These are phyloP conservation scores for Fopius arisanus DNA, from an alignment of 1,140 invertebrate genomes.

Conservation along the genomic window DNA sequence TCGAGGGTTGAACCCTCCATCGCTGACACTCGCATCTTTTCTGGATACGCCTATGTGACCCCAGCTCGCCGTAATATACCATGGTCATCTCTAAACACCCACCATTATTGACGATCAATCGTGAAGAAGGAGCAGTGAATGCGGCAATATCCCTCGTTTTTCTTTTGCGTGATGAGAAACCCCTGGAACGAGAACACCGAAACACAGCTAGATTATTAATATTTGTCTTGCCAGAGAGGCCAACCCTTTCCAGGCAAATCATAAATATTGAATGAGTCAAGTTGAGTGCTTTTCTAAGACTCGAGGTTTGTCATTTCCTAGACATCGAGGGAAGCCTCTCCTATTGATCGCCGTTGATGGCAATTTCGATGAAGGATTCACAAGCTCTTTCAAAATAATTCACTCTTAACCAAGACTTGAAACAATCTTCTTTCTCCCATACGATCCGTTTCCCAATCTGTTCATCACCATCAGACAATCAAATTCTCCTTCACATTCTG, in stretches of 20 bases:
- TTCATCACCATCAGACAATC: too few relatives aligned
- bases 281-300: conserved; percentile 7
- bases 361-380: not conserved
- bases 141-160: not conserved
- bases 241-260: conserved; percentile 13
- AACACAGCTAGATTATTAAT: conserved; percentile 17
- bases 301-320: conserved; percentile 22
- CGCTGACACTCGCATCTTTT: conserved; percentile 54
- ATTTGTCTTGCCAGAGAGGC: conserved; percentile 12
- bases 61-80: conserved; percentile 48
- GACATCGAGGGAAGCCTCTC: not conserved
- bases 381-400: too few relatives aligned
- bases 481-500: not conserved
- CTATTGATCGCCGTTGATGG: not conserved
- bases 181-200: not conserved
- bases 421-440: not conserved
- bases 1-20: conserved; percentile 50
- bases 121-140: conserved; percentile 42
- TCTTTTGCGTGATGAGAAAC: not conserved
- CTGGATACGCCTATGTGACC: conserved; percentile 30
- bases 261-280: conserved; percentile 20
- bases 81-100: conserved; percentile 50
- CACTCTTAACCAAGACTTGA: too few relatives aligned
- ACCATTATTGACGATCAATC: conserved; percentile 57
- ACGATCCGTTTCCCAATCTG: too few relatives aligned